phyloP scores from a whole-genome alignment of 2,797 vertebrate species.

The Pseudochirops corinnae region DNA sequence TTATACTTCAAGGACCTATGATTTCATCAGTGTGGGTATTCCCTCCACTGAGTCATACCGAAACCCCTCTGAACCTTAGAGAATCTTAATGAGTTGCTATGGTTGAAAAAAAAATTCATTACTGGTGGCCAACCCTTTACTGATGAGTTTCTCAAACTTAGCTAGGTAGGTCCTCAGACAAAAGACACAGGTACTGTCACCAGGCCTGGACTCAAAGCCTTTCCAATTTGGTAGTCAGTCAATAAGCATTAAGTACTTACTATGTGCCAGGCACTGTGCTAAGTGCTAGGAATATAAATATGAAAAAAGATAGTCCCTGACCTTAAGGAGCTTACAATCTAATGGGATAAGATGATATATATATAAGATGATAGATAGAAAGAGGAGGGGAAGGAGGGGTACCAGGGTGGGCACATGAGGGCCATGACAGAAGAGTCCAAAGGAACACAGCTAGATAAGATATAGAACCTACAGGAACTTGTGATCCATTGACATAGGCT shows the following conservation, averaged over 20 bases:
- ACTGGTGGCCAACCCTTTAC: not conserved
- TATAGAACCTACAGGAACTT: not conserved
- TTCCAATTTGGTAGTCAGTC: not conserved
- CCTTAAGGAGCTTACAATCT: not conserved
- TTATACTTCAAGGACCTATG: not conserved
- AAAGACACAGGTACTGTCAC: not conserved
- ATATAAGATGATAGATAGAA: not conserved
- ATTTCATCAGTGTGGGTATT: not conserved
- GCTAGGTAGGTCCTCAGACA: not conserved
- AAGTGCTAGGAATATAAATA: not conserved
- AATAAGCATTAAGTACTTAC: not conserved
- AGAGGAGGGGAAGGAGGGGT: not conserved
- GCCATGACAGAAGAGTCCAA: not conserved
- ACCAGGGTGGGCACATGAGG: not conserved
- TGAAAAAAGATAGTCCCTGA: not conserved
- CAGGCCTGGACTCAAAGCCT: not conserved
- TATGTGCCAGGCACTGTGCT: not conserved
- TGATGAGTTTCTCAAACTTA: not conserved
- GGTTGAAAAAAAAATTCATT: constrained; percentile 4
- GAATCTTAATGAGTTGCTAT: constrained; percentile 2
- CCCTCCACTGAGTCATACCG: not conserved
- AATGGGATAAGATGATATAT: not conserved
- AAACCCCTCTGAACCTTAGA: constrained; percentile 6
- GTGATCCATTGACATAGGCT: not conserved
- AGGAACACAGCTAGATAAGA: not conserved